phyloP scores from a whole-genome alignment of 2,797 vertebrate genomes.

The Odontamblyopus lacepedii region DNA sequence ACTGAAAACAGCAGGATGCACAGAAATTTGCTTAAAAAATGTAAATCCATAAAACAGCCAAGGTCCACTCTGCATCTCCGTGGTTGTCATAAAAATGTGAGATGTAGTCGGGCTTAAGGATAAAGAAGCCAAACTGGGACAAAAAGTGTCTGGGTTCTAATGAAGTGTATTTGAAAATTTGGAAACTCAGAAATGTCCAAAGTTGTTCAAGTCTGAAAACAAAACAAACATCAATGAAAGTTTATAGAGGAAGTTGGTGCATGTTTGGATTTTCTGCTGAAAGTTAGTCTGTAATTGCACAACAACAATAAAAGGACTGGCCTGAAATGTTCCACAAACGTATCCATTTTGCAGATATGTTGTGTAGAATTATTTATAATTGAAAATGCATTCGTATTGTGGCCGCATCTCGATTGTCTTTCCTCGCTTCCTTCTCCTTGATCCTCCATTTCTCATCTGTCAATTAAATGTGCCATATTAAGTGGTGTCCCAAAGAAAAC shows the following conservation, averaged over 20 bases:
- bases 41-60: slow-evolving; percentile 1
- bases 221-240: not conserved
- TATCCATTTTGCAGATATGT: not conserved
- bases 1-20: slow-evolving; percentile 4
- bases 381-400: not conserved
- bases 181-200: not conserved
- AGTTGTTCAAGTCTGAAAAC: not conserved
- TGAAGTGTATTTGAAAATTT: not conserved
- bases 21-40: not conserved
- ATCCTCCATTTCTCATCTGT: too few relatives aligned
- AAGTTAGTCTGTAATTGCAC: not conserved
- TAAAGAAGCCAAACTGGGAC: not conserved
- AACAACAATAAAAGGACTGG: not conserved
- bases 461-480: too few relatives aligned
- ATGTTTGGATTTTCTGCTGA: not conserved
- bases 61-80: not conserved
- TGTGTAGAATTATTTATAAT: not conserved
- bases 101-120: not conserved
- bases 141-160: not conserved
- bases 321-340: not conserved
- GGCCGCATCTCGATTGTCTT: too few relatives aligned
- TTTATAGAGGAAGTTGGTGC: not conserved
- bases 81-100: not conserved
- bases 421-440: too few relatives aligned
- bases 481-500: too few relatives aligned